phyloP scores from a whole-genome alignment of 64 coral and sea anemone species.

The Astreopora myriophthalma region DNA sequence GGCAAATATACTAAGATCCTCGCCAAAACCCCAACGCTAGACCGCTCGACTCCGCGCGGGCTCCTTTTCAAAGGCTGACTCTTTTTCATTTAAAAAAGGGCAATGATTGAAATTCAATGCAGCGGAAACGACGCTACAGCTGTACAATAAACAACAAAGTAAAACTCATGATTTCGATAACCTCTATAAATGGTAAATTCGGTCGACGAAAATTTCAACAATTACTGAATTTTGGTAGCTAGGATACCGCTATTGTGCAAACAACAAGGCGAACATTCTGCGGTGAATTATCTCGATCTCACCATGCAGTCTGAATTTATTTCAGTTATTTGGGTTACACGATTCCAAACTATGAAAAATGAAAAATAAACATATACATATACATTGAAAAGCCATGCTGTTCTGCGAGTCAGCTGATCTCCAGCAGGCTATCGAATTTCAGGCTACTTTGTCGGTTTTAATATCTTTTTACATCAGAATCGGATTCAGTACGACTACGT shows the following conservation, averaged over 20 bases:
- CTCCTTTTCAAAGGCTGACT: background rate
- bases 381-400: too few species aligned
- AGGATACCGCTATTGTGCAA: background rate
- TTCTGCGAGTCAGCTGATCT: too few species aligned
- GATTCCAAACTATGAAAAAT: background rate
- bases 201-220: background rate
- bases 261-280: background rate
- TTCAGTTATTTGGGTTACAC: background rate
- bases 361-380: background rate
- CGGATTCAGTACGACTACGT: too few species aligned
- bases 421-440: too few species aligned
- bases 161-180: conserved; percentile 9
- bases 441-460: too few species aligned
- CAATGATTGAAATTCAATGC: background rate
- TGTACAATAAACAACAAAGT: background rate
- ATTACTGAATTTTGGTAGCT: background rate
- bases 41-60: background rate
- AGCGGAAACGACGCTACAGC: background rate
- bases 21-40: background rate
- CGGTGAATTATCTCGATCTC: background rate
- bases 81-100: background rate
- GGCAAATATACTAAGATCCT: background rate
- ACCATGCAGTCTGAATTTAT: too few species aligned
- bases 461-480: too few species aligned
- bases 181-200: conserved; percentile 8